Evolutionary conservation across 2,113 vertebrate species (phyloP), one percentile per base, ranked within the genome.

Genomic region (Scortum barcoo): DNA sequence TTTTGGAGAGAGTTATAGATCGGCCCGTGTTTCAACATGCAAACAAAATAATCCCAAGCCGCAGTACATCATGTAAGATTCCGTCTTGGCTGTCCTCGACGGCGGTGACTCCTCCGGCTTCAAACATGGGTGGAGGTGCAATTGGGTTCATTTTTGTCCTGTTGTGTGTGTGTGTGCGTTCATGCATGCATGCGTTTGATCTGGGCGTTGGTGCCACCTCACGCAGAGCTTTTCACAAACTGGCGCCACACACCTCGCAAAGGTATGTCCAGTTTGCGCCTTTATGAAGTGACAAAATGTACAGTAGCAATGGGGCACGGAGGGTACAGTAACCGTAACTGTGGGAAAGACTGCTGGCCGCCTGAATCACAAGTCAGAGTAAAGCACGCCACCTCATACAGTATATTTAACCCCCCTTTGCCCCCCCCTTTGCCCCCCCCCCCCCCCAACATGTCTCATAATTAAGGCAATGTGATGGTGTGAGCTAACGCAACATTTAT

Each of bases 1-100:
- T 92, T 88, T 83, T 86, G 77, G 72, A 86, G 74, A 70, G 78
- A 78, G 84, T 84, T 81, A 83, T 87, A 81, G 80, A 86, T 85
- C 85, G 40, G 36, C 53, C 81, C 61, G 70, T 67, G 70, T 78
- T 86, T 81, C 71, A 65, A 51, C 86, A 80, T 76, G 72, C 53
- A 74, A 88, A 78, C 65, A 86, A 85, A 89, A 87, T 86, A 83
- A 88, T 88, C 86, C 80, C 54, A 76, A 46, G 38, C 16, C 36
- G 40, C 36, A 42, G 78, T 58, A 75, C 61, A 75, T 78, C 60
- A 70, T 63, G 63, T 81, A 81, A 63, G 67, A 69, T 79, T 74
- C 58, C 51, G 30, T 68, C 50, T 60, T 22, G 36, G 33, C 46
- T 76, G 46, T 54, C 67, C 67, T 69, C 44, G 6, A 58, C 4